A percentile compares a stretch with the other conserved stretches of the same genome.
Conservation (phyloP, 2,888 invertebrate genomes). For the Agrochola litura region DNA sequence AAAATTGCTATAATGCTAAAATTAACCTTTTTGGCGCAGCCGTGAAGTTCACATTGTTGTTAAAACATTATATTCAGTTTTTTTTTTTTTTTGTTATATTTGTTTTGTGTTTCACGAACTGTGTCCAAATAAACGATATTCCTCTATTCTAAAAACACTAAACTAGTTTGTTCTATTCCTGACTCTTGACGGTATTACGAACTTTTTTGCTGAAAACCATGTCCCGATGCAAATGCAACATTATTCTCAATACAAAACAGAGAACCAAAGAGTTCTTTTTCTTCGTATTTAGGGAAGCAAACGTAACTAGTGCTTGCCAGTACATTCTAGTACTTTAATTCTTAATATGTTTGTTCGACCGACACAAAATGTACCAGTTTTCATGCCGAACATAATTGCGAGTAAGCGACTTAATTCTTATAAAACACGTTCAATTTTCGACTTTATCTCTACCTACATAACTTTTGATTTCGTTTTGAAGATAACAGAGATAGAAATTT, state of each 20-base stretch:
- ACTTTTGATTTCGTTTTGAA: conserved; percentile 13
- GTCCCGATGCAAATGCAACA: conserved; percentile 1
- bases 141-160: neutral
- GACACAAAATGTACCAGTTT: conserved; percentile 48
- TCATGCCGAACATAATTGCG: conserved; percentile 41
- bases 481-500: conserved; percentile 11
- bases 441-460: conserved; percentile 6
- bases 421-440: conserved; percentile 24
- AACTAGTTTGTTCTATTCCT: neutral
- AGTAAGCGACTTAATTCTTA: conserved; percentile 38
- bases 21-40: no score
- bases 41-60: no score
- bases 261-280: conserved; percentile 10
- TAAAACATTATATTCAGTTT: no score
- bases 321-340: conserved; percentile 36
- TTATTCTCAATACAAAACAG: neutral
- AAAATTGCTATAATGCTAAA: no score
- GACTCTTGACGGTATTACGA: neutral
- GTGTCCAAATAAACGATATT: no score
- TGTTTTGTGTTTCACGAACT: no score
- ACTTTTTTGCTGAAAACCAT: neutral
- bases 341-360: conserved; percentile 49
- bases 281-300: neutral
- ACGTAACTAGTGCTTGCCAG: conserved; percentile 13
- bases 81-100: no score